phyloP scores from a whole-genome alignment of 2,113 vertebrate species.

The Microcebus griseorufus region DNA sequence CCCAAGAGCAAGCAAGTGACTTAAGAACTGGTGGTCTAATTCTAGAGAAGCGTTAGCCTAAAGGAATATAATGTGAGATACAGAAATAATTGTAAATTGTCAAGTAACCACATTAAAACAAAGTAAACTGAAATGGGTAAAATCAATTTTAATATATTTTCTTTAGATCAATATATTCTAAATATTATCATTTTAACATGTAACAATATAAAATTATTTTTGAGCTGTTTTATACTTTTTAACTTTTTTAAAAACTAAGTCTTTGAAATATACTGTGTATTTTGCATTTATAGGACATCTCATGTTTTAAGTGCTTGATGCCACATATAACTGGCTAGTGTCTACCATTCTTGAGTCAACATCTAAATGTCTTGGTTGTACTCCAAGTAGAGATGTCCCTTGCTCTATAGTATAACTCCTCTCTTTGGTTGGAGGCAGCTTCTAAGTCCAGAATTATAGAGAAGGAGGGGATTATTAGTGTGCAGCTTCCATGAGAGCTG shows the following conservation, averaged over 20 bases:
- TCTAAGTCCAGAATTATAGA: background rate
- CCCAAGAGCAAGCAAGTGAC: background rate
- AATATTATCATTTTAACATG: background rate
- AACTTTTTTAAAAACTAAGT: background rate
- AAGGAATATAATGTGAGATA: background rate
- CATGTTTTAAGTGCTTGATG: background rate
- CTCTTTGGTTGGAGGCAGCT: background rate
- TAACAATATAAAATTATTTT: background rate
- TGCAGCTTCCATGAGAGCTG: background rate
- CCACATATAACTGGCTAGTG: background rate
- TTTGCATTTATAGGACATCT: background rate
- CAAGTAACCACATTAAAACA: background rate
- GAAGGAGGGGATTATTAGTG: background rate
- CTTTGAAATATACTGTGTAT: background rate
- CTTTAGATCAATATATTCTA: background rate
- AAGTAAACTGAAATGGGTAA: background rate
- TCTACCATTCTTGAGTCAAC: background rate
- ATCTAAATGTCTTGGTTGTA: background rate
- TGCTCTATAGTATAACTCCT: background rate
- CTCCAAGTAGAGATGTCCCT: background rate
- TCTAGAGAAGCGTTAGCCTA: background rate
- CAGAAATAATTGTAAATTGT: background rate
- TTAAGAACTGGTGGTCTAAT: background rate
- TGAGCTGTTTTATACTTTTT: background rate
- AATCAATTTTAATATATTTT: constrained; percentile 35